Evolutionary conservation across 2,888 invertebrate genomes (phyloP).

Genomic region (Machimus rusticus): DNA sequence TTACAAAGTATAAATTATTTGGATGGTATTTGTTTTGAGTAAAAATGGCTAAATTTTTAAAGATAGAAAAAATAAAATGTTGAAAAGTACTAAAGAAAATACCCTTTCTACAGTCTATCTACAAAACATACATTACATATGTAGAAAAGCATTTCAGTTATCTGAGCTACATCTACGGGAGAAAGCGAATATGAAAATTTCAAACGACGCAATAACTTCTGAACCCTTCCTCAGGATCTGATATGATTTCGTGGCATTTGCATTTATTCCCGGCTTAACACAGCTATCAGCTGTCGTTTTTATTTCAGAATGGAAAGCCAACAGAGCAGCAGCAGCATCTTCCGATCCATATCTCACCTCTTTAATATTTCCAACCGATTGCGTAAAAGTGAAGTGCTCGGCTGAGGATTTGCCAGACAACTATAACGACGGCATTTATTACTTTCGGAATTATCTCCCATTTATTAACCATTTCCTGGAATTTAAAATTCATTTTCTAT

Average conservation of each 20-base stretch:
- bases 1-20: background rate
- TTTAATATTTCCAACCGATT: background rate
- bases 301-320: background rate
- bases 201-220: background rate
- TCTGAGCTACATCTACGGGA: background rate
- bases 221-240: background rate
- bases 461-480: no score
- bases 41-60: background rate
- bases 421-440: background rate
- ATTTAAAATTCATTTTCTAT: no score
- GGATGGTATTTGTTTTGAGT: background rate
- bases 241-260: slow-evolving; percentile 10
- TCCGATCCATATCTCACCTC: background rate
- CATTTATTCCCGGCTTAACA: background rate
- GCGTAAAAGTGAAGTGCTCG: background rate
- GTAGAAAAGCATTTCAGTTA: background rate
- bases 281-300: background rate
- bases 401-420: background rate
- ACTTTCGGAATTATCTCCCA: no score
- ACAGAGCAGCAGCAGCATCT: background rate
- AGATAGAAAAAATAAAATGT: background rate
- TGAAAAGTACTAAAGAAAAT: background rate
- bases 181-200: background rate
- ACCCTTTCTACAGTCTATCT: background rate
- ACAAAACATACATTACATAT: background rate